Base-by-base conservation (phyloP, 2,888 invertebrate genomes). In the Cosmopolites sordidus region DNA sequence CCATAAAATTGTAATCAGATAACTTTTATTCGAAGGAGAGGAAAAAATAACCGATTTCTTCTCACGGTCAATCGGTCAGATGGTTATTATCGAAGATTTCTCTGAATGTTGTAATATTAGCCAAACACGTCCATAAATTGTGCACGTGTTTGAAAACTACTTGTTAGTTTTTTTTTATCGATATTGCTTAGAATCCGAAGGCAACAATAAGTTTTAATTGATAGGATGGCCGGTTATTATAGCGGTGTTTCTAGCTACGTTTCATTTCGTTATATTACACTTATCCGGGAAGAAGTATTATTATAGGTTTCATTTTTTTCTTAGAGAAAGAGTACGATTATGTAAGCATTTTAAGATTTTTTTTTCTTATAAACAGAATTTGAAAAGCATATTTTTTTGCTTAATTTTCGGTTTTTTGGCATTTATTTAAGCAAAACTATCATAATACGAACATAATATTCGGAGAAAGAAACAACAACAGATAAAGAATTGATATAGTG, bases 51-150 rank as follows among this genome's bases (percentile, higher is more conserved):
- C 16, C 46, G 49, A 43, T 52, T 49, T 45, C 49, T 53, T 56
- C 56, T 56, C 56, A 56, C 56, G 56, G 56, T 56, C 56, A 56
- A 52, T 56, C 51, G 56, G 56, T 56, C 56, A 51, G 55, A 33
- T 44, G 42, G 50, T 51, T 51, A 51, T 51, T 56, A 47, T 43
- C 39, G 52, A 56, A 56, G 56, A 56, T 56, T 56, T 56, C 56
- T 56, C 49, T 52, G 52, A 52, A 56, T 56, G 56, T 56, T 56
- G 56, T 56, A 56, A 52, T 49, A 52, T 52, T 52, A 52, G 29
- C 50, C 49, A 56, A 52, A 52, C 56, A 51, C 42, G 56, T 30
- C 52, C 18, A 56, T 56, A 56, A 56, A 56, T 56, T 56, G 52
- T 56, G 39, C 56, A 56, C 56, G 56, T 56, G 56, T 52, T 56